Percentiles rank a stretch among this genome's conserved stretches.
Evolutionary conservation across 92 coral and sea anemone species (phyloP).

Genomic region (Palythoa heliodiscus): DNA sequence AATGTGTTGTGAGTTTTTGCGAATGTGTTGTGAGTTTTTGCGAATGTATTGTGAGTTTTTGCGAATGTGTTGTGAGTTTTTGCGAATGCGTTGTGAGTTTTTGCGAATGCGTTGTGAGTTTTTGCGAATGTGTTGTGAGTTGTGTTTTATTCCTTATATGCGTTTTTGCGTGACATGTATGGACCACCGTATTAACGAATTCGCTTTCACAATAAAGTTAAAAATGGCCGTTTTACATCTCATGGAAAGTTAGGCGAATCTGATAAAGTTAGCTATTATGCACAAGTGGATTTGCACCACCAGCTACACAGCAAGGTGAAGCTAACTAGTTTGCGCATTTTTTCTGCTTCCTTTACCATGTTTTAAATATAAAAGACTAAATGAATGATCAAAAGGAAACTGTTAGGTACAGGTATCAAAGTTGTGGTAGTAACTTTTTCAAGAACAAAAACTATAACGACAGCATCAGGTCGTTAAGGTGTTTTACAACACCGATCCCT

Average conservation of each 20-base stretch:
- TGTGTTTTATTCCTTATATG: no score
- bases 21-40: no score
- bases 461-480: not conserved
- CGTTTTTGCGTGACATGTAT: no score
- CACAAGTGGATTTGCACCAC: slow-evolving; percentile 18
- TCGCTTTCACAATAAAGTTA: not conserved
- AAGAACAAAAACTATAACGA: not conserved
- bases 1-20: no score
- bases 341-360: not conserved
- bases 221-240: not conserved
- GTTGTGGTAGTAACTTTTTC: not conserved
- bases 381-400: not conserved
- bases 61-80: no score
- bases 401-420: not conserved
- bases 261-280: slow-evolving; percentile 15
- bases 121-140: no score
- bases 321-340: slow-evolving; percentile 4
- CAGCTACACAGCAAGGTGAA: slow-evolving; percentile 20
- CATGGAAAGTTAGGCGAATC: not conserved
- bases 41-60: no score
- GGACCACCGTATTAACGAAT: not conserved
- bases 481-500: not conserved
- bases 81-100: no score
- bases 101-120: no score
- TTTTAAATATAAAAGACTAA: not conserved